Percentiles rank a stretch among this genome's conserved stretches.
These are phyloP conservation scores for Limanda limanda DNA, from an alignment of 2,113 vertebrate species.

Conservation along the genomic window DNA sequence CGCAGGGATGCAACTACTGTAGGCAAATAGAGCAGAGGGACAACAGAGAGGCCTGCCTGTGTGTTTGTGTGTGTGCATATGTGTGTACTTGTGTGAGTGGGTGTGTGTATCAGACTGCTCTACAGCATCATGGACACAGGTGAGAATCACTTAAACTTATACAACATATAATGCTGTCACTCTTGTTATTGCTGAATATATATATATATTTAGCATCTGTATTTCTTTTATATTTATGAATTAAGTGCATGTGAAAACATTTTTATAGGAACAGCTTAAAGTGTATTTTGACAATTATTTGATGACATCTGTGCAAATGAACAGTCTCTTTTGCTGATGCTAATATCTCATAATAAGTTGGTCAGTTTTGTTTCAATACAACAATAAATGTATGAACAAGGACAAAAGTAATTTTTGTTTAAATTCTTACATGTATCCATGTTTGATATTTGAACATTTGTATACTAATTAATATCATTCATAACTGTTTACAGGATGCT, in stretches of 20 bases:
- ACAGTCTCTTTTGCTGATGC: background rate
- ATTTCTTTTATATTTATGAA: background rate
- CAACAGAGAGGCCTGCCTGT: slow-evolving; percentile 49
- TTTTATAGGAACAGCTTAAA: background rate
- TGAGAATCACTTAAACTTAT: slow-evolving; percentile 70
- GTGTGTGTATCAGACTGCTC: slow-evolving; percentile 25
- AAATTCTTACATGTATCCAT: no score
- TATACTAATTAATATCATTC: no score
- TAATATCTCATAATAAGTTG: background rate
- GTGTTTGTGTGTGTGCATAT: slow-evolving; percentile 18
- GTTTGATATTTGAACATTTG: no score
- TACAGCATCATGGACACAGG: slow-evolving; percentile 82
- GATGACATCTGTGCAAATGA: background rate
- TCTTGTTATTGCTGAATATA: background rate
- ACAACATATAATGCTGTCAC: background rate
- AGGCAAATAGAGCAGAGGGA: slow-evolving; percentile 63
- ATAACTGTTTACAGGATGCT: background rate
- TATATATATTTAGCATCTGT: background rate
- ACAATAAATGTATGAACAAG: background rate
- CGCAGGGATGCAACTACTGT: slow-evolving; percentile 60
- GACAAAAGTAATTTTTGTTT: background rate
- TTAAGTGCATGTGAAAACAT: background rate
- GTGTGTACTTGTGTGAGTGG: slow-evolving; percentile 9
- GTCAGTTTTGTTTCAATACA: background rate
- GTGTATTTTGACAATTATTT: background rate